phyloP scores from a whole-genome alignment of 2,888 invertebrate species.

The Gnatocerus cornutus region DNA sequence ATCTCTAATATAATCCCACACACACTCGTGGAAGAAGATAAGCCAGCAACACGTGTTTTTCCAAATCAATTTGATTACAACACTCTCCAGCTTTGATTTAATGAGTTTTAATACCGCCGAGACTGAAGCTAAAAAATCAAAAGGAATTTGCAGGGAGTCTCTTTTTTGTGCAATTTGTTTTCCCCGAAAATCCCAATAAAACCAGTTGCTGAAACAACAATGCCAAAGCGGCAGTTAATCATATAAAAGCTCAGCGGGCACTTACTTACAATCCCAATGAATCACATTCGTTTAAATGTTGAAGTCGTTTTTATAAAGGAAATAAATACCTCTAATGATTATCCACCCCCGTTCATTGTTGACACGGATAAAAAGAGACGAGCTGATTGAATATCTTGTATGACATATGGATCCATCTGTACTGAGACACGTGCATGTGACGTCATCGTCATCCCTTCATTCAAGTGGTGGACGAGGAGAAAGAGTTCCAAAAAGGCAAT shows the following conservation, averaged over 20 bases:
- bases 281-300: slow-evolving; percentile 32
- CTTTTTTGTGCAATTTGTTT: too few relatives aligned
- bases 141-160: too few relatives aligned
- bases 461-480: slow-evolving; percentile 32
- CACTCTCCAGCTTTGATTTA: not conserved
- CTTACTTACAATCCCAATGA: slow-evolving; percentile 31
- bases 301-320: slow-evolving; percentile 34
- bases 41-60: slow-evolving; percentile 25
- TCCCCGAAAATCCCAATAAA: not conserved
- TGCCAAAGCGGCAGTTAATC: slow-evolving; percentile 19
- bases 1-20: too few relatives aligned
- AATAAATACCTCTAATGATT: slow-evolving; percentile 46
- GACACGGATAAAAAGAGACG: slow-evolving; percentile 28
- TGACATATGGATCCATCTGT: slow-evolving; percentile 44
- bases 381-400: slow-evolving; percentile 27
- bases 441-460: slow-evolving; percentile 49
- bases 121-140: too few relatives aligned
- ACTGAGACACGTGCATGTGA: slow-evolving; percentile 53
- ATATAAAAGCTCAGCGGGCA: slow-evolving; percentile 18
- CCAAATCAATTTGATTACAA: slow-evolving; percentile 57
- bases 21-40: too few relatives aligned
- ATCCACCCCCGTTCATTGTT: slow-evolving; percentile 47
- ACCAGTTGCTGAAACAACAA: slow-evolving; percentile 14
- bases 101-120: not conserved
- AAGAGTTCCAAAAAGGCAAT: slow-evolving; percentile 12